phyloP scores from a whole-genome alignment of 64 coral and sea anemone species.

The Pocillopora damicornis region DNA sequence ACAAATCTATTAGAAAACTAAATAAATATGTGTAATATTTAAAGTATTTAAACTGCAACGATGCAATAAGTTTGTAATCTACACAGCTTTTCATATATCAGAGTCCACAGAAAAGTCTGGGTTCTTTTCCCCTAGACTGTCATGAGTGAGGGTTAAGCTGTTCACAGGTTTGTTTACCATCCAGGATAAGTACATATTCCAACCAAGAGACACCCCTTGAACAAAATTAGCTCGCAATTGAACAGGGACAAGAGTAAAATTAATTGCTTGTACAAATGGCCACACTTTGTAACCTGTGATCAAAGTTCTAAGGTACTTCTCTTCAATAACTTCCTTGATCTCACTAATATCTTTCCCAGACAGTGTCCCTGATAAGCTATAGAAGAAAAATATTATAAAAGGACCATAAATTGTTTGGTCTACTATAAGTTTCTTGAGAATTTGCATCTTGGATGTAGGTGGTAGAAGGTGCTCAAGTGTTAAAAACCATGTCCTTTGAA shows the following conservation, averaged over 20 bases:
- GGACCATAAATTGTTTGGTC: constrained; percentile 80
- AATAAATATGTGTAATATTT: too few relatives aligned
- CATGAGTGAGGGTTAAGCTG: too few relatives aligned
- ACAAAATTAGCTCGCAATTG: constrained; percentile 72
- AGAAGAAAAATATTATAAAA: constrained; percentile 62
- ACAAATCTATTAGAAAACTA: too few relatives aligned
- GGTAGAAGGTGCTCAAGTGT: constrained; percentile 62
- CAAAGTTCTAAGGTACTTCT: constrained; percentile 68
- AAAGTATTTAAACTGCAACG: too few relatives aligned
- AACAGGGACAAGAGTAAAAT: constrained; percentile 73
- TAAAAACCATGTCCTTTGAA: constrained; percentile 82
- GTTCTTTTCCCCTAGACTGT: neutral
- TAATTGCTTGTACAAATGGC: constrained; percentile 80
- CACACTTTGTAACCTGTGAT: constrained; percentile 80
- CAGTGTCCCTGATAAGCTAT: constrained; percentile 41
- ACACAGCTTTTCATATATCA: too few relatives aligned
- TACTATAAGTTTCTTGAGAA: constrained; percentile 83
- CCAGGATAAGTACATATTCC: constrained; percentile 91
- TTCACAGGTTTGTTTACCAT: constrained; percentile 62
- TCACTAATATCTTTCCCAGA: constrained; percentile 71
- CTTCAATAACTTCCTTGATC: constrained; percentile 51
- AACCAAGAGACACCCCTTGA: constrained; percentile 76
- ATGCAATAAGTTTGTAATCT: neutral
- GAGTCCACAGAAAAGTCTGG: neutral
- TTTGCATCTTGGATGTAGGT: constrained; percentile 62